phyloP scores from a whole-genome alignment of 1,140 invertebrate species.

The Callitettix versicolor region DNA sequence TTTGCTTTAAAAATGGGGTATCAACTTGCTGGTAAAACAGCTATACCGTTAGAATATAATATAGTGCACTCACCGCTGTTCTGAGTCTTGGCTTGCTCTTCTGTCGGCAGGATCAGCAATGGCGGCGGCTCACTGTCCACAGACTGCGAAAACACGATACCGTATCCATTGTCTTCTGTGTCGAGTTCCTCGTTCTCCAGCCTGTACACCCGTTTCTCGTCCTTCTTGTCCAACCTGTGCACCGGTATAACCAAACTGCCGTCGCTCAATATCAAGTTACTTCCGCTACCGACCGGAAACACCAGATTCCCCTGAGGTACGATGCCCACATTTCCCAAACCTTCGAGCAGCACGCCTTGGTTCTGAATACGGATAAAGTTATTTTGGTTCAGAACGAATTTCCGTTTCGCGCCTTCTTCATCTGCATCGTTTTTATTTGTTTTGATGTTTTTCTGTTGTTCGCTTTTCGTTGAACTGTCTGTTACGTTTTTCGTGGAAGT shows the following conservation, averaged over 20 bases:
- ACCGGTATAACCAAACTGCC: neutral
- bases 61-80: neutral
- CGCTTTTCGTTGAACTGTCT: neutral
- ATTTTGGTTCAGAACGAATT: neutral
- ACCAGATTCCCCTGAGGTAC: neutral
- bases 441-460: neutral
- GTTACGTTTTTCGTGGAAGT: neutral
- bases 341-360: neutral
- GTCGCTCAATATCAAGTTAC: neutral
- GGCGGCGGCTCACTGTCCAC: slow-evolving; percentile 1
- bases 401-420: neutral
- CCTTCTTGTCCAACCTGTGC: neutral
- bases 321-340: neutral
- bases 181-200: neutral
- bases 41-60: too few species aligned
- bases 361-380: neutral
- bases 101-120: neutral
- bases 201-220: neutral
- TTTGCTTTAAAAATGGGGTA: too few species aligned
- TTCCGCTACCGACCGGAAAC: neutral
- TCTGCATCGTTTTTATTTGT: neutral
- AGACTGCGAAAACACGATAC: neutral
- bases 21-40: too few species aligned
- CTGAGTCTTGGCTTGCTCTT: neutral
- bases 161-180: neutral